phyloP scores from a whole-genome alignment of 2,797 vertebrate species.

The Peromyscus aztecus region DNA sequence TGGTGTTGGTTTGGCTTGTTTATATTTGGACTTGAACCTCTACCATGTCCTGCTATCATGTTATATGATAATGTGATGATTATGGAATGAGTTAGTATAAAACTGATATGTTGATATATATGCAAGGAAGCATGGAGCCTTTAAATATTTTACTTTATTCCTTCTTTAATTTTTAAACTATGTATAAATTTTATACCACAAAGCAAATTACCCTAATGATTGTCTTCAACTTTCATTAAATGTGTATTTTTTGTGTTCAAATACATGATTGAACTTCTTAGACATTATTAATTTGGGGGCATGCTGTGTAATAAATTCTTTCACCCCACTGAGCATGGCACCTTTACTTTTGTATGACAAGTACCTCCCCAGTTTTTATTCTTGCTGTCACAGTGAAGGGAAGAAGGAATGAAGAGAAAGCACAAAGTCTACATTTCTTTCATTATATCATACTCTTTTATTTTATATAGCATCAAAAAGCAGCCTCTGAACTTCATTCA shows the following conservation, averaged over 20 bases:
- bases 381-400: neutral
- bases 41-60: neutral
- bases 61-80: neutral
- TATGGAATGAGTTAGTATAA: neutral
- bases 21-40: neutral
- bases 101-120: too few species aligned
- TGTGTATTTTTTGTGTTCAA: neutral
- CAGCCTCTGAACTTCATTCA: neutral
- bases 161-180: neutral
- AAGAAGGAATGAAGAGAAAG: neutral
- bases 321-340: neutral
- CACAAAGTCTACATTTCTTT: neutral
- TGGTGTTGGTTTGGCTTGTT: neutral
- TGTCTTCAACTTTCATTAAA: too few species aligned
- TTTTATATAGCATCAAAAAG: neutral
- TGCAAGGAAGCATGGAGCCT: too few species aligned
- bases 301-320: neutral
- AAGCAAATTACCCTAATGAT: neutral
- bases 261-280: neutral
- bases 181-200: neutral
- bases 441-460: neutral
- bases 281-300: neutral
- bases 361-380: neutral
- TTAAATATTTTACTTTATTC: neutral
- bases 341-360: neutral